Base-by-base conservation (phyloP, 2,113 vertebrate genomes). In the Centropus unirufus region DNA sequence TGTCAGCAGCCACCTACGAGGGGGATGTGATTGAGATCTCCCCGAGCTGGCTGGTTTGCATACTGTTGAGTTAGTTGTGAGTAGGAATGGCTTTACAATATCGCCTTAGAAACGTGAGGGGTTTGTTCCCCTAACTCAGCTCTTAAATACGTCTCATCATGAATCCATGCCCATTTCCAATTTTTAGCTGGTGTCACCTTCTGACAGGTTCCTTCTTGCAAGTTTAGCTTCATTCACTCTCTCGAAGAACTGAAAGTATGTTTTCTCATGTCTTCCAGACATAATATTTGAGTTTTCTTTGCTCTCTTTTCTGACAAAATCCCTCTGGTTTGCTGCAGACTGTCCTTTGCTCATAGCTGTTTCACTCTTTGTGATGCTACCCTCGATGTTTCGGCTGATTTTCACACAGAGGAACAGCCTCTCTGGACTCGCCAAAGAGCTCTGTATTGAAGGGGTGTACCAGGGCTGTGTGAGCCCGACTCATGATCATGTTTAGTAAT, bases 81-180 rank as follows among this genome's bases (percentile, higher is more conserved):
- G 70, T 26, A 57, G 72, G 24, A 79, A 81, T 12, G 8, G 23
- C 36, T 76, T 47, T 47, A 12, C 2, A 1, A 55, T 47, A 49
- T 6, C 1, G 0, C 46, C 40, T 9, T 21, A 51, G 32, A 29
- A 54, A 36, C 4, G 19, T 5, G 66, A 75, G 30, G 0, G 49
- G 64, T 80, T 78, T 2, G 1, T 73, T 67, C n/a, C 15, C n/a
- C 39, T 63, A 29, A 27, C 59, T 57, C 59, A 47, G 11, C 21
- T 51, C 15, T 82, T 63, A 44, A 36, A 68, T 57, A 13, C 3
- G 15, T 47, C 64, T 51, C 20, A 23, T 8, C 10, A 26, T 8
- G 2, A 32, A 78, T 9, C 1, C 0, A 12, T 6, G 9, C 8
- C 26, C 30, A n/a, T 30, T 64, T 72, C 47, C 32, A 2, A 1